phyloP scores from a whole-genome alignment of 2,113 vertebrate species.

The Spheniscus mendiculus region DNA sequence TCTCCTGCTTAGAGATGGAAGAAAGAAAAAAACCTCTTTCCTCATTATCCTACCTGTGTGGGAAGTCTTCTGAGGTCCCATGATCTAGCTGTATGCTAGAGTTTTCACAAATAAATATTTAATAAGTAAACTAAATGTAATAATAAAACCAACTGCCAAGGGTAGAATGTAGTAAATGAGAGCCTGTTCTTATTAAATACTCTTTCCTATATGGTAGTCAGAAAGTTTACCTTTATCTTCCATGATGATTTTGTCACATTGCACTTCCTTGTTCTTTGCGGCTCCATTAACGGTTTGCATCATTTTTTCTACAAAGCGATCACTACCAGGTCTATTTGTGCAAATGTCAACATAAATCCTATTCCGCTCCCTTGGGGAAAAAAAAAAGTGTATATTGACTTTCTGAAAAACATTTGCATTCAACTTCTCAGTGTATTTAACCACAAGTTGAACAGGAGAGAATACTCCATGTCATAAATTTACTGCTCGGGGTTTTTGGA shows the following conservation, averaged over 20 bases:
- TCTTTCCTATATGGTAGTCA: background rate
- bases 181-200: background rate
- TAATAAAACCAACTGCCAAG: background rate
- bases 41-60: background rate
- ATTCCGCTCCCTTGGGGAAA: conserved; percentile 74
- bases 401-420: background rate
- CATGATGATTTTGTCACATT: conserved; percentile 74
- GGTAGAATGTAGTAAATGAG: background rate
- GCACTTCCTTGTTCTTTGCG: conserved; percentile 83
- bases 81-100: background rate
- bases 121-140: background rate
- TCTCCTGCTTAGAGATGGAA: background rate
- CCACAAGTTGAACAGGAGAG: background rate
- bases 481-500: accelerated
- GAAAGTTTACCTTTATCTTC: conserved; percentile 81
- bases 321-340: conserved; percentile 73
- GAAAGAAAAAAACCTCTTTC: background rate
- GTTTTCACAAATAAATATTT: background rate
- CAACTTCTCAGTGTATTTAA: background rate
- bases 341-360: conserved; percentile 77
- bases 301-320: conserved; percentile 79
- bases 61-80: background rate
- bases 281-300: conserved; percentile 86
- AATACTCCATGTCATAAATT: too few relatives aligned
- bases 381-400: background rate